These are phyloP conservation scores for Drosophila nr. fundita DNA, from an alignment of 2,888 invertebrate genomes.

Conservation along the genomic window DNA sequence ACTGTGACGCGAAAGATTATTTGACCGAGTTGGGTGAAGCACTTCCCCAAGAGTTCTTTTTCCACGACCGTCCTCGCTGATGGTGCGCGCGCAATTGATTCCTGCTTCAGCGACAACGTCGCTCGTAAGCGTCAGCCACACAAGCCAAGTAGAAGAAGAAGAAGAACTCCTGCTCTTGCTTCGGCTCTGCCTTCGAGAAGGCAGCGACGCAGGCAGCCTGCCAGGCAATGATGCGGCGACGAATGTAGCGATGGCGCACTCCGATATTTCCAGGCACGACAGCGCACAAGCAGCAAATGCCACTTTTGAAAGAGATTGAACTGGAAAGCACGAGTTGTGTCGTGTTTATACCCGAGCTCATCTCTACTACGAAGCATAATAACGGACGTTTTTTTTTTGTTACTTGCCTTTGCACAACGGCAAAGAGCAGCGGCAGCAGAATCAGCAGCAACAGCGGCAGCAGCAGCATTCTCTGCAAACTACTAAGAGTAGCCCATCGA, in stretches of 20 bases:
- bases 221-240: slow-evolving; percentile 32
- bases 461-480: slow-evolving; percentile 42
- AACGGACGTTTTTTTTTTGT: slow-evolving; percentile 53
- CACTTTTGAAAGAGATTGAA: neutral
- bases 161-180: slow-evolving; percentile 39
- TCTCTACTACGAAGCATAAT: slow-evolving; percentile 43
- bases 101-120: slow-evolving; percentile 69
- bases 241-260: slow-evolving; percentile 28
- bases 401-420: slow-evolving; percentile 41
- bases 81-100: slow-evolving; percentile 84
- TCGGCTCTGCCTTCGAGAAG: slow-evolving; percentile 34
- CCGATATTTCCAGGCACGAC: slow-evolving; percentile 23
- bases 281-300: slow-evolving; percentile 7
- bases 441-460: slow-evolving; percentile 6
- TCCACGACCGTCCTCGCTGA: slow-evolving; percentile 79
- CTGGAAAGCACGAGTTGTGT: slow-evolving; percentile 2
- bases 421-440: slow-evolving; percentile 28
- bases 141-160: slow-evolving; percentile 37
- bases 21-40: slow-evolving; percentile 21
- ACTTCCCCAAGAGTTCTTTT: slow-evolving; percentile 36
- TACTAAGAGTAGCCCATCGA: slow-evolving; percentile 56
- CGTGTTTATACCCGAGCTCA: slow-evolving; percentile 20
- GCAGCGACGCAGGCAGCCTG: slow-evolving; percentile 53
- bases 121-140: slow-evolving; percentile 67
- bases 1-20: slow-evolving; percentile 37